These are phyloP conservation scores for Meghimatium bilineatum DNA, from an alignment of 2,888 invertebrate species.

Conservation along the genomic window DNA sequence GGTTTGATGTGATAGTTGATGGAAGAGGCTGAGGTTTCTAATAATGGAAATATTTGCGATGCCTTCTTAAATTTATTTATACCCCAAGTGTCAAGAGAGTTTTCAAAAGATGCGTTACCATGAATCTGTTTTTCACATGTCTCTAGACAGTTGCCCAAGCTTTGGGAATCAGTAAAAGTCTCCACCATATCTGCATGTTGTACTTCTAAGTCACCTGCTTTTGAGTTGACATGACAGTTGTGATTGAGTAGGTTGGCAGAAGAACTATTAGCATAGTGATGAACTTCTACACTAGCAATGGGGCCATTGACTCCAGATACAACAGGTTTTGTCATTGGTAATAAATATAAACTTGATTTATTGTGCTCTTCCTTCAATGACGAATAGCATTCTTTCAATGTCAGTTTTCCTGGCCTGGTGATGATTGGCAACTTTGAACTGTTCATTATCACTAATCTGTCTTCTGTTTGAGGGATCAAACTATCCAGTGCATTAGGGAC, in stretches of 20 bases:
- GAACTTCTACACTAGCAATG: slow-evolving; percentile 58
- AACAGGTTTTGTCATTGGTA: slow-evolving; percentile 17
- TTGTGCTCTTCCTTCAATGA: slow-evolving; percentile 35
- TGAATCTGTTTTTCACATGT: slow-evolving; percentile 8
- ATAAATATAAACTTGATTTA: slow-evolving; percentile 13
- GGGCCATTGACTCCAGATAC: slow-evolving; percentile 52
- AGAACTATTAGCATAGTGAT: slow-evolving; percentile 61
- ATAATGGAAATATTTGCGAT: slow-evolving; percentile 7
- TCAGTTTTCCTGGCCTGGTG: slow-evolving; percentile 62
- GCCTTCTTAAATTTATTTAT: background rate
- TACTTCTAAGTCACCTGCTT: background rate
- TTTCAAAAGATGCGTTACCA: background rate
- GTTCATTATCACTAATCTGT: background rate
- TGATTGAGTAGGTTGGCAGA: slow-evolving; percentile 47
- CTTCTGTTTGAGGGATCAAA: slow-evolving; percentile 3
- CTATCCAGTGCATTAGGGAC: slow-evolving; percentile 4
- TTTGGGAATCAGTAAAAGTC: slow-evolving; percentile 6
- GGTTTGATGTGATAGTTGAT: background rate
- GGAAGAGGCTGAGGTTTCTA: background rate
- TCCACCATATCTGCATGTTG: slow-evolving; percentile 9
- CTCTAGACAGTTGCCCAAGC: background rate
- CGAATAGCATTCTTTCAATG: slow-evolving; percentile 62
- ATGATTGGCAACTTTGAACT: slow-evolving; percentile 38
- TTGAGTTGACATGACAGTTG: background rate
- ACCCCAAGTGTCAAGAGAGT: background rate